Percentiles rank a stretch among this genome's conserved stretches.
These are phyloP conservation scores for Poecilia latipinna DNA, from an alignment of 2,113 vertebrate species.

Conservation along the genomic window DNA sequence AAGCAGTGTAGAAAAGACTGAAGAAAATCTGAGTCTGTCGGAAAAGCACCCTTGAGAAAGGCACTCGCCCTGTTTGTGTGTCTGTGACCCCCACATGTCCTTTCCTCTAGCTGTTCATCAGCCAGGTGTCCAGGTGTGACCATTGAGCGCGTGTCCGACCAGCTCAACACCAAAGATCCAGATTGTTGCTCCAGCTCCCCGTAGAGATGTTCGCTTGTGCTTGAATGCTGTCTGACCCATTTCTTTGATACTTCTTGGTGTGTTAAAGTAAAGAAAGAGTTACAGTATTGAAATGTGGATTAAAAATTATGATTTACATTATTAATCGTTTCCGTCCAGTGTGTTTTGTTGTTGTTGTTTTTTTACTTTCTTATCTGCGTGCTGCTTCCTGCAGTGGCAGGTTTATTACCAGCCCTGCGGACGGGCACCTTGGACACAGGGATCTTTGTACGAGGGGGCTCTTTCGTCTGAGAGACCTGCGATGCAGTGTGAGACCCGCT, in stretches of 20 bases:
- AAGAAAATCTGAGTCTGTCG: constrained; percentile 57
- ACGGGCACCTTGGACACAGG: constrained; percentile 94
- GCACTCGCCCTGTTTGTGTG: constrained; percentile 57
- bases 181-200: constrained; percentile 46
- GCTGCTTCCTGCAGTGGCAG: constrained; percentile 69
- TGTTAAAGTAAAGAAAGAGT: constrained; percentile 55
- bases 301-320: constrained; percentile 22
- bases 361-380: constrained; percentile 66
- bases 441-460: constrained; percentile 93
- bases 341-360: constrained; percentile 4
- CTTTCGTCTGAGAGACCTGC: constrained; percentile 85
- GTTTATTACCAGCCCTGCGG: constrained; percentile 86
- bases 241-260: constrained; percentile 47
- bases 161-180: constrained; percentile 49
- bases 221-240: constrained; percentile 57
- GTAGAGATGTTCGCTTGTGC: constrained; percentile 73
- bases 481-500: constrained; percentile 74
- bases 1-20: constrained; percentile 75
- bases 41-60: constrained; percentile 76
- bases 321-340: constrained; percentile 19
- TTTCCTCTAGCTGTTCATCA: constrained; percentile 45
- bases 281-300: constrained; percentile 36
- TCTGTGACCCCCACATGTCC: constrained; percentile 34
- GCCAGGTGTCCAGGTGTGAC: constrained; percentile 54
- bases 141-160: constrained; percentile 62